Percentiles rank a stretch among this genome's conserved stretches.
phyloP scores from a whole-genome alignment of 1,140 invertebrate genomes.

The Brachionus asplanchnoidis region DNA sequence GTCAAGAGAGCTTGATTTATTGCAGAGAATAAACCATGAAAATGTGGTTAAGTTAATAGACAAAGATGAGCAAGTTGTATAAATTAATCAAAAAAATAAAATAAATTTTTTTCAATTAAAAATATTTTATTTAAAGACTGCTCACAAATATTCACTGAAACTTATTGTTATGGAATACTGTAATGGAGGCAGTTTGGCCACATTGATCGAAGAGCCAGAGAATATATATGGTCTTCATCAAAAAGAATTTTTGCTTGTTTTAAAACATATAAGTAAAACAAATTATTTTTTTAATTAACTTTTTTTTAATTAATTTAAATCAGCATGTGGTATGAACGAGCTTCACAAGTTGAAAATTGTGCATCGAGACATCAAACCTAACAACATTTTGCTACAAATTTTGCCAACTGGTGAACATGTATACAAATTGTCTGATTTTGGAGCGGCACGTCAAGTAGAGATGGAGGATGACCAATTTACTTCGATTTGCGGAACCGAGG shows the following conservation, averaged over 20 bases:
- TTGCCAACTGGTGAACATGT: slow-evolving; percentile 78
- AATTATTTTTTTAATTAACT: not conserved
- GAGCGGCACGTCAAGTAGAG: slow-evolving; percentile 81
- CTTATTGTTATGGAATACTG: slow-evolving; percentile 85
- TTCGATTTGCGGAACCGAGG: slow-evolving; percentile 91
- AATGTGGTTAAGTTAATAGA: slow-evolving; percentile 90
- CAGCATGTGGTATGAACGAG: slow-evolving; percentile 87
- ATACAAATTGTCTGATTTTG: slow-evolving; percentile 95
- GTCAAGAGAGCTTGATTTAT: slow-evolving; percentile 81
- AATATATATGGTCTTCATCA: slow-evolving; percentile 88
- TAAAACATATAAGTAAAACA: slow-evolving; percentile 65
- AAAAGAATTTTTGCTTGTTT: slow-evolving; percentile 80
- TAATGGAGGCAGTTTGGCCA: slow-evolving; percentile 77
- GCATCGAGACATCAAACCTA: slow-evolving; percentile 89
- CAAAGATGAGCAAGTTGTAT: slow-evolving; percentile 77
- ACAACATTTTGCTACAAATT: slow-evolving; percentile 95
- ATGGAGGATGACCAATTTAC: slow-evolving; percentile 91
- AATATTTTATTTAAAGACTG: not conserved
- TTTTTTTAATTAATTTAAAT: not conserved
- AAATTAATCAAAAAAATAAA: too few relatives aligned
- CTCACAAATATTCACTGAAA: slow-evolving; percentile 71
- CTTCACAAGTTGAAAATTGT: slow-evolving; percentile 76
- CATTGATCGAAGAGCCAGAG: slow-evolving; percentile 89
- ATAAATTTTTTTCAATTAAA: too few relatives aligned
- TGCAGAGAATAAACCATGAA: slow-evolving; percentile 89